phyloP scores from a whole-genome alignment of 2,113 vertebrate species.

The Chaetura pelagica region DNA sequence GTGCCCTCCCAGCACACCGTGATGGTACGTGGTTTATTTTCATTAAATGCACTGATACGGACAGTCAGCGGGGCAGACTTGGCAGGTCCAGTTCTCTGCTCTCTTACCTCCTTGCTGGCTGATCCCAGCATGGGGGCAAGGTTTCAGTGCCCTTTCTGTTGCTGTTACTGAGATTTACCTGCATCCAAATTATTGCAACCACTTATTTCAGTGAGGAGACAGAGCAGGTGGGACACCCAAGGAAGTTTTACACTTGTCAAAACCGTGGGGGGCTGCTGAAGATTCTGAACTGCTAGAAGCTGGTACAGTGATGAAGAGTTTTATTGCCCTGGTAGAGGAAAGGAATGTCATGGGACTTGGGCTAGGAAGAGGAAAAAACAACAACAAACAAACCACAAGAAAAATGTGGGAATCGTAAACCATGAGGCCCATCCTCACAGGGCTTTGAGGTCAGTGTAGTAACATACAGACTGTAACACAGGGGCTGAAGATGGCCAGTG shows the following conservation, averaged over 20 bases:
- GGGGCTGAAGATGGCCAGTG: neutral
- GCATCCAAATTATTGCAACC: neutral
- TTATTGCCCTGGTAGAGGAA: neutral
- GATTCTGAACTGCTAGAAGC: neutral
- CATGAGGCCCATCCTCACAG: neutral
- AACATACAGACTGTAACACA: neutral
- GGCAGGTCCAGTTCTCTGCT: neutral
- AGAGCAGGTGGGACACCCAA: neutral
- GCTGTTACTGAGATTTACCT: neutral
- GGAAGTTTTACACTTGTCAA: neutral
- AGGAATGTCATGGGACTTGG: neutral
- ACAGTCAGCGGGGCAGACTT: neutral
- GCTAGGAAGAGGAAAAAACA: neutral
- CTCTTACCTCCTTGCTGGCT: neutral
- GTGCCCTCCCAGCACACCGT: constrained; percentile 80
- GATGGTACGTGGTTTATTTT: constrained; percentile 77
- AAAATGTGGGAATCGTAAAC: neutral
- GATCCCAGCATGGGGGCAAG: neutral
- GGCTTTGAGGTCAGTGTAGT: neutral
- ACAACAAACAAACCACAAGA: neutral
- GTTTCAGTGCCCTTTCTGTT: neutral
- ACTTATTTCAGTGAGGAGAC: neutral
- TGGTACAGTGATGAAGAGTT: neutral
- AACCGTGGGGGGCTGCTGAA: neutral
- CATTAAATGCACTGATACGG: neutral